A percentile compares a stretch with the other conserved stretches of the same genome.
Conservation (phyloP, 2,888 invertebrate genomes). For the Caenorhabditis sp. region DNA sequence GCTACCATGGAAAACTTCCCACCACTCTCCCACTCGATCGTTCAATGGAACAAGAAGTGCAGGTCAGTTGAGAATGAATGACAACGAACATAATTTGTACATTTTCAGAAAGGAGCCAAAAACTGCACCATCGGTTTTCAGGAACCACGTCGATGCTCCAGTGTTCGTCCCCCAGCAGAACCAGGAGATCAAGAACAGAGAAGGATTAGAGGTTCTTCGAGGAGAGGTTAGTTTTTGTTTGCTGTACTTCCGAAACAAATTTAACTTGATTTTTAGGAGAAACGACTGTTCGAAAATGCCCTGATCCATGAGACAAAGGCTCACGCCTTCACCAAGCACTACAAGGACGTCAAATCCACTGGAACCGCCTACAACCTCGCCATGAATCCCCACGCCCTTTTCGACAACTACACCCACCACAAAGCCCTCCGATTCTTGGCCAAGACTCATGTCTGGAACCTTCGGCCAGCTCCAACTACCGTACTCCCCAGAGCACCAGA, state of each 20-base stretch:
- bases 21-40: too few species aligned
- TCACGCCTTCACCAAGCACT: not conserved
- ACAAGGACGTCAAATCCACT: not conserved
- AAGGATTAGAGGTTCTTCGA: not conserved
- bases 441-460: slow-evolving; percentile 11
- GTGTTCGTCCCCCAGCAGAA: not conserved
- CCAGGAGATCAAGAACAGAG: slow-evolving; percentile 1
- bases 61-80: too few species aligned
- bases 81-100: too few species aligned
- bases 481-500: not conserved
- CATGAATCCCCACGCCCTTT: not conserved
- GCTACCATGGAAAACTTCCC: too few species aligned
- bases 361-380: slow-evolving; percentile 4
- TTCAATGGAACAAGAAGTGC: too few species aligned
- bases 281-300: not conserved
- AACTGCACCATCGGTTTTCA: not conserved
- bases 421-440: slow-evolving; percentile 18
- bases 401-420: slow-evolving; percentile 11
- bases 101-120: not conserved
- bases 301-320: not conserved
- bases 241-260: too few species aligned
- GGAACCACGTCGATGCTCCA: not conserved
- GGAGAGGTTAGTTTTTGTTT: not conserved
- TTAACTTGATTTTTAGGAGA: slow-evolving; percentile 12
- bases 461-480: not conserved